phyloP scores from a whole-genome alignment of 2,113 vertebrate species.

The Gobius niger region DNA sequence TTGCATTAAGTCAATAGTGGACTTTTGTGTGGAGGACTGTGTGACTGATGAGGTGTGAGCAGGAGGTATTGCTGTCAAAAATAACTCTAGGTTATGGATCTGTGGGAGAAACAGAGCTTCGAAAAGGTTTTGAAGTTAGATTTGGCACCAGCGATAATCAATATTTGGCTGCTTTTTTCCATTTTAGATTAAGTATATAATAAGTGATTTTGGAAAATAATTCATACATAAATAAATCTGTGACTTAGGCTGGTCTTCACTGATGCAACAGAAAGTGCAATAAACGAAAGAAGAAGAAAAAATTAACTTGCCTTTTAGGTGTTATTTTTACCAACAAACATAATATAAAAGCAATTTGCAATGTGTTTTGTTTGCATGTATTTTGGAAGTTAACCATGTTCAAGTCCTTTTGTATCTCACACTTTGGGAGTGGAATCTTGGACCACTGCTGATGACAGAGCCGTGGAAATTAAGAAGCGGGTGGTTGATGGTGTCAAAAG shows the following conservation, averaged over 20 bases:
- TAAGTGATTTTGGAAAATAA: neutral
- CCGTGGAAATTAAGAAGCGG: conserved; percentile 1
- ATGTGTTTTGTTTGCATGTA: no score
- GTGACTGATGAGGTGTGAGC: conserved; percentile 9
- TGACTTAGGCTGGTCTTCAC: no score
- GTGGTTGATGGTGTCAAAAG: conserved; percentile 11
- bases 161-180: no score
- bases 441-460: neutral
- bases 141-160: neutral
- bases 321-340: no score
- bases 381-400: neutral
- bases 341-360: no score
- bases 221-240: no score
- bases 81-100: conserved; percentile 6
- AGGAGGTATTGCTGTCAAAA: conserved; percentile 9
- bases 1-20: neutral
- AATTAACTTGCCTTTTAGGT: no score
- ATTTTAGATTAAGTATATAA: no score
- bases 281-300: no score
- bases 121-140: neutral
- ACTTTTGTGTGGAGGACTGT: neutral
- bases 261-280: no score
- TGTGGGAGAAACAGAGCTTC: neutral
- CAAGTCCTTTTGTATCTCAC: no score
- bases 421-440: no score